Evolutionary conservation across 2,113 vertebrate species (phyloP).

Genomic region (Elachura formosa): DNA sequence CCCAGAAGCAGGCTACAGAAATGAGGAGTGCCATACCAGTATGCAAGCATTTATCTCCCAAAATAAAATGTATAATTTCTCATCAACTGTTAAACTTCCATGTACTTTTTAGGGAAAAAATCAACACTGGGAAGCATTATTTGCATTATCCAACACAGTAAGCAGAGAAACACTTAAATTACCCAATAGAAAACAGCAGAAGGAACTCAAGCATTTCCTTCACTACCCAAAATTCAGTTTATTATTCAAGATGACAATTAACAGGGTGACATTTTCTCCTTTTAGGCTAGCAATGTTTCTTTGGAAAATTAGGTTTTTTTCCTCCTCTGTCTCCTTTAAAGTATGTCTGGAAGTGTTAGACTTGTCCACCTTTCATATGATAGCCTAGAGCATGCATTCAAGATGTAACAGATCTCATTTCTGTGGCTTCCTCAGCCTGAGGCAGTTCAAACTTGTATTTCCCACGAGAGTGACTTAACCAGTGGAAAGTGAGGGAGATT

Average conservation of each 20-base stretch:
- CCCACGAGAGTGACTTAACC: background rate
- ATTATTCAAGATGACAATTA: background rate
- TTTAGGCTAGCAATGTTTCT: background rate
- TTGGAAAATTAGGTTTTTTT: background rate
- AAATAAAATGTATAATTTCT: background rate
- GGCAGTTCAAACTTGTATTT: background rate
- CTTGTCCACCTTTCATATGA: constrained; percentile 13
- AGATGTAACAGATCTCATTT: constrained; percentile 9
- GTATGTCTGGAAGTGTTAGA: background rate
- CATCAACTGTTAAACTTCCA: background rate
- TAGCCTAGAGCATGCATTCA: background rate
- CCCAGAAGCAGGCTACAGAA: background rate
- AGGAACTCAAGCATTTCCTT: background rate
- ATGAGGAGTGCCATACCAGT: background rate
- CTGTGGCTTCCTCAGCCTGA: constrained; percentile 22
- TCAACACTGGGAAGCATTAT: background rate
- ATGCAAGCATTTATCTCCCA: background rate
- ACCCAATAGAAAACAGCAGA: background rate
- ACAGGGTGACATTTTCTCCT: background rate
- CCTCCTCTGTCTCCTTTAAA: background rate
- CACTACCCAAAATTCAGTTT: background rate
- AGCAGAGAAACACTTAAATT: background rate
- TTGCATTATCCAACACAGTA: background rate
- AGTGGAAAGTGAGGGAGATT: background rate
- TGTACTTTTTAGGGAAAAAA: background rate